These are phyloP conservation scores for Erythrocercus mccallii DNA, from an alignment of 2,113 vertebrate species.

Conservation along the genomic window DNA sequence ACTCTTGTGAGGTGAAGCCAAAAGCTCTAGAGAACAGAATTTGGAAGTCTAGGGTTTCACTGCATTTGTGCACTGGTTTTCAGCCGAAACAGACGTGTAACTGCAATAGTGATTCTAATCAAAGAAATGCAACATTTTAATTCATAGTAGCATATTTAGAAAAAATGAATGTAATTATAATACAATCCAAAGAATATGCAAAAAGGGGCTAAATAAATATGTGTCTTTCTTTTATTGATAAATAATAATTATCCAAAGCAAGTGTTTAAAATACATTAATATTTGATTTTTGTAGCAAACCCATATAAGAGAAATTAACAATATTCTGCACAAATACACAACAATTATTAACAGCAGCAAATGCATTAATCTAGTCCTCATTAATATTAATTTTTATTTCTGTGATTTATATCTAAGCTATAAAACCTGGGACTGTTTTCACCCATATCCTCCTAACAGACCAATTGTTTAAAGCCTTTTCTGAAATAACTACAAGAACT, in stretches of 20 bases:
- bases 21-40: not conserved
- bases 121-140: not conserved
- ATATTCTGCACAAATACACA: not conserved
- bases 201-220: not conserved
- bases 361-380: not conserved
- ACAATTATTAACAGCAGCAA: not conserved
- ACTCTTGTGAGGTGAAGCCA: not conserved
- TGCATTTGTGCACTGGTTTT: not conserved
- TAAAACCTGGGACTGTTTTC: not conserved
- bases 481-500: not conserved
- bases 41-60: not conserved
- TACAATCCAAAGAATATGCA: not conserved
- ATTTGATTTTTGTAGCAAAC: not conserved
- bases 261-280: not conserved
- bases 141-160: not conserved
- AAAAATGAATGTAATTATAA: not conserved
- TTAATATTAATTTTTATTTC: not conserved
- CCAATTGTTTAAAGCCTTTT: not conserved
- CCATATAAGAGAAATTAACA: not conserved
- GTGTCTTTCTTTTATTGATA: not conserved
- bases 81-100: not conserved
- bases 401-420: not conserved
- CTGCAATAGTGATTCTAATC: not conserved
- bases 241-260: not conserved
- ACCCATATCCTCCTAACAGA: not conserved